phyloP scores from a whole-genome alignment of 2,797 vertebrate species.

The Chanos chanos region DNA sequence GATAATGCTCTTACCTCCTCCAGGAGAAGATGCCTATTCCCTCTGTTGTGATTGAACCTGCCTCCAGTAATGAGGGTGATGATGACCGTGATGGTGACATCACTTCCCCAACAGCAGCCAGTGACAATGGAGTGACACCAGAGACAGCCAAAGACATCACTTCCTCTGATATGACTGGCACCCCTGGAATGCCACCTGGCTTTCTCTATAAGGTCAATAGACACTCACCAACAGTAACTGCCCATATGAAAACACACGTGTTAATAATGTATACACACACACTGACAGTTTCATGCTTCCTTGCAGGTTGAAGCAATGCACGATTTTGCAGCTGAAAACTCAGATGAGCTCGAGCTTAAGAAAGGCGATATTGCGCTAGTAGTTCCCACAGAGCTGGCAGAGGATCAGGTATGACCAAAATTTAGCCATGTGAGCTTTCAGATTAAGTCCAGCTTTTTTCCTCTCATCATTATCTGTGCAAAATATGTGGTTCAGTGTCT shows the following conservation, averaged over 20 bases:
- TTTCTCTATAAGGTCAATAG: constrained; percentile 85
- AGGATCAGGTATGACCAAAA: constrained; percentile 82
- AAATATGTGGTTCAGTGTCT: too few relatives aligned
- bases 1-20: background rate
- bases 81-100: constrained; percentile 72
- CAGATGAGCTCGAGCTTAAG: constrained; percentile 88
- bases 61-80: constrained; percentile 92
- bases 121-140: constrained; percentile 57
- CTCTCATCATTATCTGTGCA: too few relatives aligned
- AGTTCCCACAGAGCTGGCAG: constrained; percentile 79
- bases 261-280: background rate
- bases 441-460: too few relatives aligned
- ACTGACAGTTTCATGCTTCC: background rate
- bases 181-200: constrained; percentile 68
- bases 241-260: background rate
- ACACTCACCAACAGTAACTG: background rate
- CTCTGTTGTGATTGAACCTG: constrained; percentile 91
- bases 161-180: constrained; percentile 42
- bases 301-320: constrained; percentile 89
- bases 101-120: constrained; percentile 53
- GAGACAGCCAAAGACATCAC: constrained; percentile 53
- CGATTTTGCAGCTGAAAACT: constrained; percentile 93
- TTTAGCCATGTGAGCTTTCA: constrained; percentile 17
- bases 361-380: constrained; percentile 88
- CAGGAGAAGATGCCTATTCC: constrained; percentile 83